These are phyloP conservation scores for Emys orbicularis DNA, from an alignment of 2,797 vertebrate species.

Conservation along the genomic window DNA sequence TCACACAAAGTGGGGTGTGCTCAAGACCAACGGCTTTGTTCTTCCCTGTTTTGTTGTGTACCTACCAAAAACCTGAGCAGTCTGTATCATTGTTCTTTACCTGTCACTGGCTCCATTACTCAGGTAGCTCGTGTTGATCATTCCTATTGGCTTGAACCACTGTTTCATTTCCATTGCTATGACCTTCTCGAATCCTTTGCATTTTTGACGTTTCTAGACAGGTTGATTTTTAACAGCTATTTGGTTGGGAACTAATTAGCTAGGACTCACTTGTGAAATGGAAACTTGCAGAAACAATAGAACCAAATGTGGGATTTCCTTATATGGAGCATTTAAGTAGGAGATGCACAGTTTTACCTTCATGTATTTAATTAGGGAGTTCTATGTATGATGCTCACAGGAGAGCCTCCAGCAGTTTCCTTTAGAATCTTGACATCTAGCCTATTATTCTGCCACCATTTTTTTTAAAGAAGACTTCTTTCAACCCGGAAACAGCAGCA, in stretches of 20 bases:
- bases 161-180: not conserved
- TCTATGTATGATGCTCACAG: not conserved
- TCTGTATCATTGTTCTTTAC: not conserved
- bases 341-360: not conserved
- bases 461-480: not conserved
- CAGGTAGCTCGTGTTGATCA: fast-evolving
- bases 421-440: fast-evolving
- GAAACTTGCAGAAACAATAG: fast-evolving
- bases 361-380: not conserved
- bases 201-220: fast-evolving
- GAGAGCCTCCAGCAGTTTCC: not conserved
- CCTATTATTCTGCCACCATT: not conserved
- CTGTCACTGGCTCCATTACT: fast-evolving
- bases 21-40: not conserved
- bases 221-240: not conserved
- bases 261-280: not conserved
- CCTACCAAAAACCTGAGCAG: not conserved
- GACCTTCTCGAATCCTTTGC: fast-evolving
- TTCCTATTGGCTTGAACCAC: fast-evolving
- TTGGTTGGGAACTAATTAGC: not conserved
- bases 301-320: not conserved
- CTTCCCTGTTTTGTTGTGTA: not conserved
- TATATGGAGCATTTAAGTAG: fast-evolving
- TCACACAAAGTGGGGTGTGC: not conserved
- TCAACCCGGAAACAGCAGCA: not conserved